phyloP scores from a whole-genome alignment of 1,140 invertebrate species.

The Cydia fagiglandana region DNA sequence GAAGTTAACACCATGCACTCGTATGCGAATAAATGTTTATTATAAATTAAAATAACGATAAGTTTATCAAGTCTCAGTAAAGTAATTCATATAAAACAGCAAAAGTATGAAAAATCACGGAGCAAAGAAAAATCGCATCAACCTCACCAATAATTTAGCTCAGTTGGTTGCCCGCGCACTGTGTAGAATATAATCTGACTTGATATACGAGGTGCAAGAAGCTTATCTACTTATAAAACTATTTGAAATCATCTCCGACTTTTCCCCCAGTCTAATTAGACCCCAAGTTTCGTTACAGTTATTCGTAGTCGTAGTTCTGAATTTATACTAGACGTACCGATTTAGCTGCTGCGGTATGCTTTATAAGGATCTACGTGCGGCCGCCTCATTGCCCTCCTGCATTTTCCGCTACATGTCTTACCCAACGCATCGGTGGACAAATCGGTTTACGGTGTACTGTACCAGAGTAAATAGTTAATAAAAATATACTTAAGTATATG shows the following conservation, averaged over 20 bases:
- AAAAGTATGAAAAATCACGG: too few species aligned
- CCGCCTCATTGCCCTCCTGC: neutral
- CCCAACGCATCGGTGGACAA: neutral
- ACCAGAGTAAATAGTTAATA: too few species aligned
- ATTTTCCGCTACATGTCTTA: slow-evolving; percentile 6
- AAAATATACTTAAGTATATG: neutral
- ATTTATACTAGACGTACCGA: neutral
- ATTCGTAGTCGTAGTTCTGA: neutral
- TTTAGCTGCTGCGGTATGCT: neutral
- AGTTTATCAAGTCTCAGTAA: too few species aligned
- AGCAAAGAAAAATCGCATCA: too few species aligned
- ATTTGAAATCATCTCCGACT: neutral
- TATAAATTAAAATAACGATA: too few species aligned
- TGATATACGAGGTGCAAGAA: slow-evolving; percentile 2
- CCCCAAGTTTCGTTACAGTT: neutral
- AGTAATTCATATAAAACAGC: too few species aligned
- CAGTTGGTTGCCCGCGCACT: neutral
- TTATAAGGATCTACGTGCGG: neutral
- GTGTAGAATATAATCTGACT: neutral
- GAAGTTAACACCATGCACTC: too few species aligned
- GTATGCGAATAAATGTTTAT: too few species aligned
- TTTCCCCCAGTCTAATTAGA: neutral
- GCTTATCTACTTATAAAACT: neutral
- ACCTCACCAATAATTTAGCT: too few species aligned
- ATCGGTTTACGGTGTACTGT: neutral